A percentile compares a stretch with the other conserved stretches of the same genome.
phyloP scores from a whole-genome alignment of 2,113 vertebrate species.

The Coreoperca whiteheadi region DNA sequence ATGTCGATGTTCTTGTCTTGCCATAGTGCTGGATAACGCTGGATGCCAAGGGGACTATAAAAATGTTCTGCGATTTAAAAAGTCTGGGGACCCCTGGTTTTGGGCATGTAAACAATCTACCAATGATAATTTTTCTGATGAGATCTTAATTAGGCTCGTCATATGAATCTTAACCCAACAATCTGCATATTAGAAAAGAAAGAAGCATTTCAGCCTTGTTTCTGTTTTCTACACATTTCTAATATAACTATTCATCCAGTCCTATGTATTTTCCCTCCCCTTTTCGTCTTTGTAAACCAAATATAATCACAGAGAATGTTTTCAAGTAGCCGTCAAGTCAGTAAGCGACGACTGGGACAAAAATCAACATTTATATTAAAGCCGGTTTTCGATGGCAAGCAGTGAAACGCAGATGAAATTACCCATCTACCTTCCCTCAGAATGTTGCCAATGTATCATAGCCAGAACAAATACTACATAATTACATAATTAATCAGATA shows the following conservation, averaged over 20 bases:
- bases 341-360: constrained; percentile 35
- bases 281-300: neutral
- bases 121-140: neutral
- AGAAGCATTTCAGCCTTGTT: neutral
- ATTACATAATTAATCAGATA: constrained; percentile 84
- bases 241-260: neutral
- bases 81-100: neutral
- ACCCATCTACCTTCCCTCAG: constrained; percentile 63
- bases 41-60: neutral
- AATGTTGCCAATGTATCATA: constrained; percentile 74
- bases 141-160: neutral
- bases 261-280: too few relatives aligned
- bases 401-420: constrained; percentile 73
- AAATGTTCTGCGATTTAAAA: neutral
- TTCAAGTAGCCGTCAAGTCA: constrained; percentile 18
- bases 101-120: neutral
- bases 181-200: neutral
- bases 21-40: neutral
- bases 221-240: neutral
- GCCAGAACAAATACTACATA: constrained; percentile 77
- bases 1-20: neutral
- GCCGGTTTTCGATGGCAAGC: constrained; percentile 49
- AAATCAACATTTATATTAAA: constrained; percentile 56
- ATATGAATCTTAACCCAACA: neutral
- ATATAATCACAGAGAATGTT: neutral